phyloP scores from a whole-genome alignment of 2,888 invertebrate genomes.

The Petrophora chlorosata region DNA sequence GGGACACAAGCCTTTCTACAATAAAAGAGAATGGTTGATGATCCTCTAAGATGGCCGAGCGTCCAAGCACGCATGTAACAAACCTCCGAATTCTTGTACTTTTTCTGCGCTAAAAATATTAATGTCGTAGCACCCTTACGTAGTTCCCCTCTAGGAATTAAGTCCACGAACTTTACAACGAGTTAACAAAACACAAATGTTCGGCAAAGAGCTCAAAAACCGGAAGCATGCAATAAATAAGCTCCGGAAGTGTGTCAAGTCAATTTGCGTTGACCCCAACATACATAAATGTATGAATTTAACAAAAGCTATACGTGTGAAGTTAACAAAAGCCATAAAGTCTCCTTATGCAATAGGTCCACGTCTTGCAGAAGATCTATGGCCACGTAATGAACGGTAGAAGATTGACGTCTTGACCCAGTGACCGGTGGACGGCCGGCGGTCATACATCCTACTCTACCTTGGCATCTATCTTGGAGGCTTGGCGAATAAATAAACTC shows the following conservation, averaged over 20 bases:
- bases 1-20: too few relatives aligned
- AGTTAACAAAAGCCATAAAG: slow-evolving; percentile 11
- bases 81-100: too few relatives aligned
- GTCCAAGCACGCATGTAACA: too few relatives aligned
- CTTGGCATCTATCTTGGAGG: slow-evolving; percentile 5
- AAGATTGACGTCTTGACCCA: slow-evolving; percentile 19
- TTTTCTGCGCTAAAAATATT: too few relatives aligned
- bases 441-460: slow-evolving; percentile 5
- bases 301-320: too few relatives aligned
- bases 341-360: slow-evolving; percentile 13
- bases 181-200: too few relatives aligned
- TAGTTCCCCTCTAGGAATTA: too few relatives aligned
- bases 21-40: too few relatives aligned
- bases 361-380: slow-evolving; percentile 11
- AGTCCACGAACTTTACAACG: too few relatives aligned
- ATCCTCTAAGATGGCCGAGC: too few relatives aligned
- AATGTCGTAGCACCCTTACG: too few relatives aligned
- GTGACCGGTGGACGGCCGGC: slow-evolving; percentile 15
- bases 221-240: neutral
- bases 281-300: too few relatives aligned
- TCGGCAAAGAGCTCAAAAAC: neutral
- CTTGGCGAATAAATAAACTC: neutral
- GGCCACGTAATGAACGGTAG: slow-evolving; percentile 5
- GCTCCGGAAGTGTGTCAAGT: slow-evolving; percentile 16
- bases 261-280: slow-evolving; percentile 18